phyloP scores from a whole-genome alignment of 2,797 vertebrate species.

The Pseudochirops cupreus region DNA sequence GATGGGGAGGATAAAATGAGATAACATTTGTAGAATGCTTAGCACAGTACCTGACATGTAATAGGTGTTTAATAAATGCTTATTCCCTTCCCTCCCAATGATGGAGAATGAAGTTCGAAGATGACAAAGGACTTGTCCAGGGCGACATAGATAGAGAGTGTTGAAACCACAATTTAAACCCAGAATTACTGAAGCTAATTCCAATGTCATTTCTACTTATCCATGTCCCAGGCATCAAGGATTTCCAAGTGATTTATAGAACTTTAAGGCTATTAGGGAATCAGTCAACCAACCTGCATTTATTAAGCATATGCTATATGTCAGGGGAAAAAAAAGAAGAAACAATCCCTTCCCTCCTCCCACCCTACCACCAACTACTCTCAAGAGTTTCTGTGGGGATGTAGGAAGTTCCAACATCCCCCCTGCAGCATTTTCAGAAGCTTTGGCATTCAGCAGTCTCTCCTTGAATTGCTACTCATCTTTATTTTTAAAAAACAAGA shows the following conservation, averaged over 20 bases:
- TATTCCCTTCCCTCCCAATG: neutral
- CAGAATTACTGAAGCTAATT: neutral
- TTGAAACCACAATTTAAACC: neutral
- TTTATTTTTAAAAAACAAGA: slow-evolving; percentile 58
- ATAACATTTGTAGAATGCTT: too few relatives aligned
- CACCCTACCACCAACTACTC: neutral
- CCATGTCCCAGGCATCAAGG: neutral
- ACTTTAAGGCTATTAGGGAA: neutral
- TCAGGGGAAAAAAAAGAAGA: neutral
- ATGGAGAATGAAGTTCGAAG: neutral
- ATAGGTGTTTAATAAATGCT: neutral
- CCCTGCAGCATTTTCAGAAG: slow-evolving; percentile 13
- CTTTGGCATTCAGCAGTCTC: slow-evolving; percentile 51
- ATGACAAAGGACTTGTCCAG: neutral
- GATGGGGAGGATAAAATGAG: too few relatives aligned
- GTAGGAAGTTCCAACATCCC: fast-evolving
- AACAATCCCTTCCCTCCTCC: neutral
- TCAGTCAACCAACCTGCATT: neutral
- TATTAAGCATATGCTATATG: neutral
- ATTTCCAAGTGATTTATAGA: neutral
- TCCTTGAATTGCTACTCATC: slow-evolving; percentile 71
- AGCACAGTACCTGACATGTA: too few relatives aligned
- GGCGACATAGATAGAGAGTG: neutral
- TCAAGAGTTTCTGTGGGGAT: neutral
- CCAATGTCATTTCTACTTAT: neutral